Conservation (phyloP, 2,797 vertebrate species). For the Lophotriccus pileatus region DNA sequence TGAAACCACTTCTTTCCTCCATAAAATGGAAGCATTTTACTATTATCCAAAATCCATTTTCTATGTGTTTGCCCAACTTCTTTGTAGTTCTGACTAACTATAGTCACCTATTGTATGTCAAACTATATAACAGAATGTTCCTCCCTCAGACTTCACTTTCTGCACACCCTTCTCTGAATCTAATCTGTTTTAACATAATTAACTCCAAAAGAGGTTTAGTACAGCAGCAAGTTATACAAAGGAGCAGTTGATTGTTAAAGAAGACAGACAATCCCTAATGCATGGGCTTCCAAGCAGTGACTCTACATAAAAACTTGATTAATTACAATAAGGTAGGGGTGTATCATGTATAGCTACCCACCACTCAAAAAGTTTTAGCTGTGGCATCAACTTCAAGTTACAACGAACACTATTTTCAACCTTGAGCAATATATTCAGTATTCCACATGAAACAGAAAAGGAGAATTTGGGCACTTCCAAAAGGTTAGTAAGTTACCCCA, state of each 20-base stretch:
- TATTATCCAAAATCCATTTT: neutral
- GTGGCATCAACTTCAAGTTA: neutral
- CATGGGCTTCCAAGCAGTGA: neutral
- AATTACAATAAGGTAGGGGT: neutral
- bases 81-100: neutral
- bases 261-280: neutral
- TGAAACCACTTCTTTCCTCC: neutral
- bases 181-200: neutral
- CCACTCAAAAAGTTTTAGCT: neutral
- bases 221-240: neutral
- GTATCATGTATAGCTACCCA: neutral
- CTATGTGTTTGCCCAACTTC: neutral
- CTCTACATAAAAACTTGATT: neutral
- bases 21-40: neutral
- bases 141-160: neutral
- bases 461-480: neutral
- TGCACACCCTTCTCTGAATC: neutral
- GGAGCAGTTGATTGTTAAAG: neutral
- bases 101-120: neutral
- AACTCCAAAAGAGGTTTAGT: neutral
- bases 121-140: neutral
- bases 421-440: neutral
- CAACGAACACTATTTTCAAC: neutral
- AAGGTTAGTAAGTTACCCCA: neutral
- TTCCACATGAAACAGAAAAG: neutral